Conservation (phyloP, 2,113 vertebrate species). For the Elephantulus edwardii region DNA sequence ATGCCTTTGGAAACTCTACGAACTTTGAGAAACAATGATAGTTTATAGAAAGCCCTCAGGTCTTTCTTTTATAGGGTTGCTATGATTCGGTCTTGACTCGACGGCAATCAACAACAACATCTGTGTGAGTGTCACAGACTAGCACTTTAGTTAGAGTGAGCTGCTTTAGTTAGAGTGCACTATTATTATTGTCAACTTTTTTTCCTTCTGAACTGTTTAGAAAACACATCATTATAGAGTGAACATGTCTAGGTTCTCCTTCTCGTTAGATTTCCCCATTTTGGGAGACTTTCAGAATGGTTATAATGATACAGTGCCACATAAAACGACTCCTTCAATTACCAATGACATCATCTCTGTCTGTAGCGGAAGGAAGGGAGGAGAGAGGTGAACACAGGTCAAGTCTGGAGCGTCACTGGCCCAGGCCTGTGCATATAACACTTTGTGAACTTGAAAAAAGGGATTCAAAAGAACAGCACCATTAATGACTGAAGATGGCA, state of each 20-base stretch:
- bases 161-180: constrained; percentile 1
- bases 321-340: neutral
- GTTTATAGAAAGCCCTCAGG: too few species aligned
- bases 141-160: neutral
- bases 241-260: neutral
- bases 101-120: too few species aligned
- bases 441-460: neutral
- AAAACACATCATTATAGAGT: neutral
- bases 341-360: constrained; percentile 53
- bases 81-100: too few species aligned
- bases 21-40: too few species aligned
- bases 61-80: too few species aligned
- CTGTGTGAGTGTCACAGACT: neutral
- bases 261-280: constrained; percentile 20
- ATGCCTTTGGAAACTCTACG: too few species aligned
- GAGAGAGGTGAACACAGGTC: neutral
- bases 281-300: constrained; percentile 13
- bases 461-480: neutral
- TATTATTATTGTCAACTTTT: neutral
- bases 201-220: constrained; percentile 10
- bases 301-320: constrained; percentile 50
- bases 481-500: neutral
- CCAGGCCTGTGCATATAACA: neutral
- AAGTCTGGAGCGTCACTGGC: neutral
- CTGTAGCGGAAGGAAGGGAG: constrained; percentile 63